Evolutionary conservation across 1,140 invertebrate species (phyloP), one percentile per base, ranked within the genome.

Genomic region (Stegodyphus dumicola): DNA sequence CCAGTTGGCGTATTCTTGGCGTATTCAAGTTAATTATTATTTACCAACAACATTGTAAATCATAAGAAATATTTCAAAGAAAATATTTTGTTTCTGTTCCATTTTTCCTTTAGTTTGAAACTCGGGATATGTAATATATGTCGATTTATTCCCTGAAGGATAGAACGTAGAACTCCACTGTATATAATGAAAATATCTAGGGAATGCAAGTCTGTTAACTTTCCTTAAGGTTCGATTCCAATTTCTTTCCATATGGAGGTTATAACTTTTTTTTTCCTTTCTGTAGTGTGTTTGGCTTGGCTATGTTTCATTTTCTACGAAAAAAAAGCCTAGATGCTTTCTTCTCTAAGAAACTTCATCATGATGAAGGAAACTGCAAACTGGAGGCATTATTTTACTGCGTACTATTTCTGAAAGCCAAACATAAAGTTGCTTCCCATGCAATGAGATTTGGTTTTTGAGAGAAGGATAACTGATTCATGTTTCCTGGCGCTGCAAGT

Each of bases 131-230:
- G 33, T 33, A 33, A 33, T 33, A 33, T 33, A 33, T 33, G 33
- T 33, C 33, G 33, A 33, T 33, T 33, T 33, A 33, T 33, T 33
- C 33, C 33, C 33, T 33, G 3, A 33, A 3, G 33, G 33, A 33
- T 33, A 33, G 1, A 33, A 3, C 33, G 33, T 33, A 33, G 33
- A 33, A 33, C 33, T 1, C 33, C 33, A 33, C 33, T 33, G 33
- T 33, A 33, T 33, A 33, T 33, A 33, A 33, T 33, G 33, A 33
- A 33, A 33, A 33, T 33, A 66, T 52, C 60, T 11, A 52, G 75
- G 75, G 75, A 77, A 77, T 77, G 66, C 48, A 15, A n/a, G 75
- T 15, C 56, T 18, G 75, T 77, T 65, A 65, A 77, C 75, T 77
- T 17, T 2, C 15, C 33, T 48, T 65, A 66, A 18, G 10, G 75